These are phyloP conservation scores for Mythimna ferrago DNA, from an alignment of 2,888 invertebrate species.

Conservation along the genomic window DNA sequence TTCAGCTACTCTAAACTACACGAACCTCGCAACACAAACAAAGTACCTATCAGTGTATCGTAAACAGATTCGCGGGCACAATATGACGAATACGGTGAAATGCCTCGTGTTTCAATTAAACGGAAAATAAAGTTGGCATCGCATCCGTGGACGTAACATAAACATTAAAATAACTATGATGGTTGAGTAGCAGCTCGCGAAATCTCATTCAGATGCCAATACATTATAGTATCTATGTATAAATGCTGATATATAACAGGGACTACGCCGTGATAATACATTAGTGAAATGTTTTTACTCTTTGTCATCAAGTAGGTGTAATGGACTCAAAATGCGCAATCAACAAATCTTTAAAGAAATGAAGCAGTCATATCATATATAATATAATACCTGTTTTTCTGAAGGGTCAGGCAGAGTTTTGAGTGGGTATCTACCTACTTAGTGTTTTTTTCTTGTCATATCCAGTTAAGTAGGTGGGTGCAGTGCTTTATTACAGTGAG, in stretches of 20 bases:
- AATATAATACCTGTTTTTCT: background rate
- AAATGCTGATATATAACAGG: constrained; percentile 32
- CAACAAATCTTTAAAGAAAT: constrained; percentile 7
- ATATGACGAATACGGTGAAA: constrained; percentile 82
- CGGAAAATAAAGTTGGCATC: constrained; percentile 84
- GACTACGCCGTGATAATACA: constrained; percentile 34
- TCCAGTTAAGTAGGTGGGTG: background rate
- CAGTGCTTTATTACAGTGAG: background rate
- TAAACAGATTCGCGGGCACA: constrained; percentile 77
- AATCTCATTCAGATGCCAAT: constrained; percentile 80
- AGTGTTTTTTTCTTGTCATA: background rate
- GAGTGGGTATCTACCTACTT: background rate
- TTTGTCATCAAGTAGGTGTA: constrained; percentile 30
- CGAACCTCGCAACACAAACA: constrained; percentile 71
- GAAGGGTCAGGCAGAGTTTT: background rate
- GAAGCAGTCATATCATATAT: background rate
- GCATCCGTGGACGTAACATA: constrained; percentile 79
- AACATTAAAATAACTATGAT: constrained; percentile 83
- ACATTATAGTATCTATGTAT: constrained; percentile 61
- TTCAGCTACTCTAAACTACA: constrained; percentile 39
- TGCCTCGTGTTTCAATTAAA: constrained; percentile 84
- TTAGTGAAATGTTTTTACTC: constrained; percentile 41
- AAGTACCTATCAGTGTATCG: constrained; percentile 67
- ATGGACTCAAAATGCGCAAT: constrained; percentile 14
- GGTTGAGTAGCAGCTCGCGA: constrained; percentile 75